These are phyloP conservation scores for Drosophila limbata DNA, from an alignment of 2,888 invertebrate genomes.

Conservation along the genomic window DNA sequence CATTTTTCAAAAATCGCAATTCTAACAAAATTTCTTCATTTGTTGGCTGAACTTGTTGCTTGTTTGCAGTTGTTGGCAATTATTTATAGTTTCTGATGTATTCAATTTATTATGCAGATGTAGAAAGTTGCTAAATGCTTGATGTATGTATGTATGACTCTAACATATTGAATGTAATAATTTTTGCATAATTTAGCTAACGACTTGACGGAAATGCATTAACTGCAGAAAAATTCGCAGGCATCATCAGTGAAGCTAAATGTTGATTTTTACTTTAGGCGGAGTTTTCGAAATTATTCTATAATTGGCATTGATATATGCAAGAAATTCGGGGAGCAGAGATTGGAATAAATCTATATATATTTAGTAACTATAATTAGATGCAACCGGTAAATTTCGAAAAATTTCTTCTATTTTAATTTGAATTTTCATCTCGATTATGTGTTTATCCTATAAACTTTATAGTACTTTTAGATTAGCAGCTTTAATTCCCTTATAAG, in stretches of 20 bases:
- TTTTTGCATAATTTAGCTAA: constrained; percentile 56
- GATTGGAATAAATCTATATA: not conserved
- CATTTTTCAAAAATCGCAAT: constrained; percentile 64
- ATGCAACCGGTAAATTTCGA: not conserved
- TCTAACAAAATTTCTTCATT: constrained; percentile 80
- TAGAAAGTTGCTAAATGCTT: constrained; percentile 75
- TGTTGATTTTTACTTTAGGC: not conserved
- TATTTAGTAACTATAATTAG: not conserved
- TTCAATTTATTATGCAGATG: constrained; percentile 79
- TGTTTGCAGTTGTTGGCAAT: constrained; percentile 75
- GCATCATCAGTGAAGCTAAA: not conserved
- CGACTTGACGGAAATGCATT: constrained; percentile 40
- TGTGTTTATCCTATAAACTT: too few species aligned
- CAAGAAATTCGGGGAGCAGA: not conserved
- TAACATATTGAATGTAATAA: constrained; percentile 68
- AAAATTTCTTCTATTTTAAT: too few species aligned
- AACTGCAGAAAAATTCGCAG: constrained; percentile 10
- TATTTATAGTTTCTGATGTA: constrained; percentile 80
- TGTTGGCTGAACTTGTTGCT: constrained; percentile 70
- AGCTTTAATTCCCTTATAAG: too few species aligned
- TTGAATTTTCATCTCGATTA: too few species aligned
- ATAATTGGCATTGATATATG: constrained; percentile 19
- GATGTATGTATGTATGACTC: constrained; percentile 72
- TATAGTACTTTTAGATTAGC: too few species aligned
- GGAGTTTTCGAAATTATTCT: not conserved